Evolutionary conservation across 2,888 invertebrate genomes (phyloP), one percentile per base, ranked within the genome.

Genomic region (Megalurothrips usitatus): DNA sequence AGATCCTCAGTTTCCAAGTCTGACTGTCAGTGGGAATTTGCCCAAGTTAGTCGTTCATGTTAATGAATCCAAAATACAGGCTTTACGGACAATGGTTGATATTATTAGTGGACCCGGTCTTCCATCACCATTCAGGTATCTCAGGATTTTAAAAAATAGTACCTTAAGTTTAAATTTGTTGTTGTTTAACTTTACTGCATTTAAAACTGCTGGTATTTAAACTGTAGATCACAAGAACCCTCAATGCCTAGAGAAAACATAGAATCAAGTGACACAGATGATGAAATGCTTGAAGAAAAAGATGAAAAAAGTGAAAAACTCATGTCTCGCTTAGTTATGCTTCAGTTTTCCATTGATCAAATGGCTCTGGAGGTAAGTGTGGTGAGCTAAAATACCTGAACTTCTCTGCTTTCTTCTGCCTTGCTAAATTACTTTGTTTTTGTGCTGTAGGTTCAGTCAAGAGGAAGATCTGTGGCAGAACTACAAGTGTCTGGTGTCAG

Each of bases 381-480:
- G 14, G 34, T 81, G 23, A 78, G 17, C 14, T 12, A 75, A n/a
- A 26, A 52, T 26, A 6, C 14, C 11, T 14, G 34, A 28, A n/a
- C 43, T 81, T 11, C 19, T 23, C 0, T 17, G 43, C n/a, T 79
- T 79, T 19, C 17, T 23, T 49, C 14, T 19, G 34, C n/a, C 17
- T 81, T 47, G 12, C 34, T 78, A 1, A 23, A 79, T 28, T 43
- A 49, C 78, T 19, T 52, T 79, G 14, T 47, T 79, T 81, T 80
- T 78, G 23, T 78, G 82, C 43, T 88, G 80, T 88, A 92, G 88
- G 90, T 96, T 82, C 96, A 96, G 86, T 95, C 94, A 0, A 89
- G 92, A 86, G 96, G 96, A 11, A 91, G 96, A 84, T 95, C 96
- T 87, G 93, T 98, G 81, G 97, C 96, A 0, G 98, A 98, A 87